These are phyloP conservation scores for Betta splendens DNA, from an alignment of 2,797 vertebrate species.

Conservation along the genomic window DNA sequence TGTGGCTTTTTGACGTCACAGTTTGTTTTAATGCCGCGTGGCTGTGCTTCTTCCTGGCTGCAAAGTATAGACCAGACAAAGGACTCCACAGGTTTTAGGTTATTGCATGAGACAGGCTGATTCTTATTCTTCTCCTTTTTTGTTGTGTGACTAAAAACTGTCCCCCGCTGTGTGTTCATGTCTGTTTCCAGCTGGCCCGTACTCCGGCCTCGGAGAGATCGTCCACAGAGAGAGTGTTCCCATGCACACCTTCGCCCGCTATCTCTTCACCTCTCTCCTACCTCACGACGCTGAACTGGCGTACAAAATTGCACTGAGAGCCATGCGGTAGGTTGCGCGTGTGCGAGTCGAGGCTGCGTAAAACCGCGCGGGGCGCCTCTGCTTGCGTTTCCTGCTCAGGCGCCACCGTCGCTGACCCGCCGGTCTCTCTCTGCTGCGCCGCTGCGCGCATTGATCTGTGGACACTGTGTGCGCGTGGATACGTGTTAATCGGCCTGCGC, in stretches of 20 bases:
- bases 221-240: slow-evolving; percentile 98
- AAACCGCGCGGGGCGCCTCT: too few species aligned
- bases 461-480: slow-evolving; percentile 66
- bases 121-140: slow-evolving; percentile 6
- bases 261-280: slow-evolving; percentile 99
- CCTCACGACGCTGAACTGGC: slow-evolving; percentile 99
- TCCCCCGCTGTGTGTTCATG: not conserved
- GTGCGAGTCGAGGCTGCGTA: slow-evolving; percentile 14
- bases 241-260: slow-evolving; percentile 99
- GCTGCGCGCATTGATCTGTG: slow-evolving; percentile 60
- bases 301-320: slow-evolving; percentile 99
- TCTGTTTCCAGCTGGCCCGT: slow-evolving; percentile 87
- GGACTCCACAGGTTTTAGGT: slow-evolving; percentile 9
- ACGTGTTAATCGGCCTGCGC: slow-evolving; percentile 68
- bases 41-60: slow-evolving; percentile 46
- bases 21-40: slow-evolving; percentile 66
- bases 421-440: slow-evolving; percentile 53
- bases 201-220: slow-evolving; percentile 96
- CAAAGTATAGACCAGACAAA: slow-evolving; percentile 28
- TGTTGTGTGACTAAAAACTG: slow-evolving; percentile 17
- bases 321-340: slow-evolving; percentile 90
- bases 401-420: slow-evolving; percentile 4
- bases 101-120: slow-evolving; percentile 4
- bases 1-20: slow-evolving; percentile 73
- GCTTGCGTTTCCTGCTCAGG: not conserved